Evolutionary conservation across 2,113 vertebrate genomes (phyloP).

Genomic region (Dicrurus megarhynchus): DNA sequence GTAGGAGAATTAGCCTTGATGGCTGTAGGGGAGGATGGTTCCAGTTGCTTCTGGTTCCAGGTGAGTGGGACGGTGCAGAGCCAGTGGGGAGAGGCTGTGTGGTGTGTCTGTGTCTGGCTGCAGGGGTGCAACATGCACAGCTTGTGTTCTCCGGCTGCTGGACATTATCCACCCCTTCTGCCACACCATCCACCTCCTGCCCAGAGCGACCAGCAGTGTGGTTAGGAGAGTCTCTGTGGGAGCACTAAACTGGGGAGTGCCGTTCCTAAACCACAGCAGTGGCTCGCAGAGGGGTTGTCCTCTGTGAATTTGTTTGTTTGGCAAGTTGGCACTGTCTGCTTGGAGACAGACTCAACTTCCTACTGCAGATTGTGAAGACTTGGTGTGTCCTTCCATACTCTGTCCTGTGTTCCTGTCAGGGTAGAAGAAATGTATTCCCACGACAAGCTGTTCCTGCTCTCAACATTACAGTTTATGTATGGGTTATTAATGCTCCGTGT

Average conservation of each 20-base stretch:
- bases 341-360: neutral
- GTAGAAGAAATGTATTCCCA: neutral
- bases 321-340: neutral
- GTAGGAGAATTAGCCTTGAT: neutral
- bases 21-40: neutral
- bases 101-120: neutral
- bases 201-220: neutral
- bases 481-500: neutral
- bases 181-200: no score
- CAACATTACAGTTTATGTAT: neutral
- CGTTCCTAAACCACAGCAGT: neutral
- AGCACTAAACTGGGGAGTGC: neutral
- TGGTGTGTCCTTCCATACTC: neutral
- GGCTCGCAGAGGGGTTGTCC: neutral
- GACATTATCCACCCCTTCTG: neutral
- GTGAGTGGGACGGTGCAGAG: neutral
- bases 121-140: accelerated
- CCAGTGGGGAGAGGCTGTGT: neutral
- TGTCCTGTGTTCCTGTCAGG: neutral
- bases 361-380: accelerated
- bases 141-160: neutral
- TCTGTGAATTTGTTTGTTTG: neutral
- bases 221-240: no score
- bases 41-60: neutral
- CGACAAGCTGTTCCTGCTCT: neutral